These are phyloP conservation scores for Triplophysa dalaica DNA, from an alignment of 2,113 vertebrate species.

Conservation along the genomic window DNA sequence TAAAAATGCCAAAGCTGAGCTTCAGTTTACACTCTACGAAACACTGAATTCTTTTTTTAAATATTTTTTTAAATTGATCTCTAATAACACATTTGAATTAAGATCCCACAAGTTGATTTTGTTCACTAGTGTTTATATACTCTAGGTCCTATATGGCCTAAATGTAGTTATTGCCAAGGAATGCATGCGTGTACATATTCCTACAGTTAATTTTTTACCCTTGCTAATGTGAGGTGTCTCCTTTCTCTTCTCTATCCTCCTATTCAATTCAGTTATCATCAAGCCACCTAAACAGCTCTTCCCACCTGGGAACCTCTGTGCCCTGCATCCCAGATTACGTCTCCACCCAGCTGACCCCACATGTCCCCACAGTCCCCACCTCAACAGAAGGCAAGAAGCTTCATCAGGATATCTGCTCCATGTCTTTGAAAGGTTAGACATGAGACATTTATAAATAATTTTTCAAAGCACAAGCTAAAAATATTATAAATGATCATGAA, in stretches of 20 bases:
- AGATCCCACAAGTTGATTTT: no score
- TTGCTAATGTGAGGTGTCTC: neutral
- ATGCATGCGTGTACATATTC: no score
- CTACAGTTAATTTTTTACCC: no score
- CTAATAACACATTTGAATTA: no score
- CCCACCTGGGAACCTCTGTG: slow-evolving; percentile 72
- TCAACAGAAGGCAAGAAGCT: slow-evolving; percentile 73
- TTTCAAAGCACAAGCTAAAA: neutral
- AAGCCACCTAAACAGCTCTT: slow-evolving; percentile 51
- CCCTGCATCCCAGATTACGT: slow-evolving; percentile 80
- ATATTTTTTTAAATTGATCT: no score
- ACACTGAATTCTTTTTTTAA: no score
- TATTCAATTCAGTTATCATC: slow-evolving; percentile 46
- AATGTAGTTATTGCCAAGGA: no score
- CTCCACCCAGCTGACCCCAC: slow-evolving; percentile 64
- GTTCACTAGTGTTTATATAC: no score
- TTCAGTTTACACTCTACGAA: no score
- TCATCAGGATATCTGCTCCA: slow-evolving; percentile 78
- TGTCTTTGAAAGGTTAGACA: slow-evolving; percentile 78
- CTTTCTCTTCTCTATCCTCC: neutral
- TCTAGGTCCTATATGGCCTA: no score
- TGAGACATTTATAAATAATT: neutral
- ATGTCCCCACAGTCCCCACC: slow-evolving; percentile 55
- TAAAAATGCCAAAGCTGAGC: no score
- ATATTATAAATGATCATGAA: neutral